These are phyloP conservation scores for Orchesella flavescens DNA, from an alignment of 2,888 invertebrate genomes.

Conservation along the genomic window DNA sequence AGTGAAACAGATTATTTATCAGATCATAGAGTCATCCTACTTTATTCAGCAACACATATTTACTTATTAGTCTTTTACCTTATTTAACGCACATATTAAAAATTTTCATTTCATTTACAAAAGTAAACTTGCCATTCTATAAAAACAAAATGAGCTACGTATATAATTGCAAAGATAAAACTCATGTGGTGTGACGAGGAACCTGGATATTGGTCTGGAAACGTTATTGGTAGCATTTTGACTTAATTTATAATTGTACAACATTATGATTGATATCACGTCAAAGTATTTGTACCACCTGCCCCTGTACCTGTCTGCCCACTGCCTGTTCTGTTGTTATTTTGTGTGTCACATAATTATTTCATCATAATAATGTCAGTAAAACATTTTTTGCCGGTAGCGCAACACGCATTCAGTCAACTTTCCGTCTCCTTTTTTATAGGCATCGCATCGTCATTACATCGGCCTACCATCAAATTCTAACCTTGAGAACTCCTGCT, in stretches of 20 bases:
- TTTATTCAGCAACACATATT: neutral
- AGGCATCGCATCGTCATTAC: no score
- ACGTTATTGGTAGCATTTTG: neutral
- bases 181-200: no score
- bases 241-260: neutral
- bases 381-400: slow-evolving; percentile 17
- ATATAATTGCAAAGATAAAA: neutral
- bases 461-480: neutral
- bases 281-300: neutral
- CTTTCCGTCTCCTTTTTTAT: no score
- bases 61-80: neutral
- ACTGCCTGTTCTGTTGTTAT: neutral
- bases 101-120: no score
- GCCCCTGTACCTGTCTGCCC: neutral
- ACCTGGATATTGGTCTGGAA: no score
- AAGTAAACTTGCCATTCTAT: no score
- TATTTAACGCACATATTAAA: neutral
- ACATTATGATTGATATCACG: slow-evolving; percentile 30
- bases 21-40: neutral
- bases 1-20: neutral
- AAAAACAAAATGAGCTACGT: no score
- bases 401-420: neutral
- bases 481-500: slow-evolving; percentile 19
- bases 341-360: neutral
- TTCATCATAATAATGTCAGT: slow-evolving; percentile 17